Base-by-base conservation (phyloP, 2,797 vertebrate species). In the Luscinia luscinia region DNA sequence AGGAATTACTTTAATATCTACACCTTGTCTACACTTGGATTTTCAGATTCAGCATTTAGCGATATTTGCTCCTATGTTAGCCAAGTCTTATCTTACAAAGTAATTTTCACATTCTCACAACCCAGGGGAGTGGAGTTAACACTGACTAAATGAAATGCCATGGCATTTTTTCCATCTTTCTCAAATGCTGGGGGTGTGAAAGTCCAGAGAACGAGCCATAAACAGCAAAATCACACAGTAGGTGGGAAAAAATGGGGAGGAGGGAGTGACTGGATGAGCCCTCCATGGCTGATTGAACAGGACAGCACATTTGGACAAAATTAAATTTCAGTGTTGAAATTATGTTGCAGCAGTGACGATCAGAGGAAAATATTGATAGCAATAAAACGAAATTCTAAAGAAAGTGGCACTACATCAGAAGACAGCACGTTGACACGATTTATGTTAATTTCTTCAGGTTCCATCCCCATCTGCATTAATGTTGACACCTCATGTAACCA, bases 361-460 rank as follows among this genome's bases (percentile, higher is more conserved):
- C 79, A 61, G 87, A 95, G 89, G 89, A 94, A 97, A 97, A 98
- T 95, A 96, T 58, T 95, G 93, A 96, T 79, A 95, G 80, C 84
- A 94, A 97, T 96, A 94, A 97, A 97, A 97, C 3, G 20, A 90
- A 96, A 94, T 95, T 93, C 93, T 92, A 80, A 94, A 94, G 93
- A 89, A 90, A 96, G 40, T 15, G 59, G 79, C 88, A 95, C 63
- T 96, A 90, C 93, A 92, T 94, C 94, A 97, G 75, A 92, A 91
- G 94, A 84, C 89, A 91, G 95, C 95, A 87, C 30, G 1, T 83
- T 96, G 95, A 83, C 75, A 81, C 74, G 86, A 92, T 95, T 97
- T 96, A 96, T 96, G 96, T 81, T 96, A 96, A 97, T 95, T 96
- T 95, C 52, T 87, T 87, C 80, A 97, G 95, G 95, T 95, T 85